A percentile compares a stretch with the other conserved stretches of the same genome.
phyloP scores from a whole-genome alignment of 64 coral and sea anemone species.

The Montipora efflorescens region DNA sequence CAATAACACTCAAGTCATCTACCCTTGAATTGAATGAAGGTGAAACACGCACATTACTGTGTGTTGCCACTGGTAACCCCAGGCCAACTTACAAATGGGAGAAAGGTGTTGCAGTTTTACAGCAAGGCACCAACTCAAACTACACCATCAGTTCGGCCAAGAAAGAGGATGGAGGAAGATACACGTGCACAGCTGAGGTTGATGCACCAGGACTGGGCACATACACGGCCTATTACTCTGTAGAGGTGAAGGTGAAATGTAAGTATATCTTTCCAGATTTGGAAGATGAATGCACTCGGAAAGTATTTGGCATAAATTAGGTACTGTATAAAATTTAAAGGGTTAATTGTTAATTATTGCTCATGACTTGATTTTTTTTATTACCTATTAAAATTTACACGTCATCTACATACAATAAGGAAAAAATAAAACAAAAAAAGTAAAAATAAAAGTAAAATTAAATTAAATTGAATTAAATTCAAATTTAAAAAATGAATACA shows the following conservation, averaged over 20 bases:
- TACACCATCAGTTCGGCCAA: conserved; percentile 55
- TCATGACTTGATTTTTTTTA: too few relatives aligned
- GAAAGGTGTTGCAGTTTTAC: background rate
- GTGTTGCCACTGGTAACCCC: conserved; percentile 63
- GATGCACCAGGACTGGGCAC: background rate
- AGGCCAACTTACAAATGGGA: conserved; percentile 49
- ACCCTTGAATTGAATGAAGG: conserved; percentile 9
- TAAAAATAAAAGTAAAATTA: too few relatives aligned
- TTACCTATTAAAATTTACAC: too few relatives aligned
- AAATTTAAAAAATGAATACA: too few relatives aligned
- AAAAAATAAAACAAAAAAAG: too few relatives aligned
- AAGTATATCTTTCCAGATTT: background rate
- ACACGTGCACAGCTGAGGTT: conserved; percentile 63
- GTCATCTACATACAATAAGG: too few relatives aligned
- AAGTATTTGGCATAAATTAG: too few relatives aligned
- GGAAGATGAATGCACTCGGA: too few relatives aligned
- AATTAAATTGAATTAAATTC: too few relatives aligned
- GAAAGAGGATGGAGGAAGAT: conserved; percentile 33
- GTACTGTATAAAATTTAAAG: too few relatives aligned
- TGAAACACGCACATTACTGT: conserved; percentile 5
- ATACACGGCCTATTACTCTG: background rate
- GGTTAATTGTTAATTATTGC: too few relatives aligned
- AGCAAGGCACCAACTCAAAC: background rate
- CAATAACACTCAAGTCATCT: conserved; percentile 12
- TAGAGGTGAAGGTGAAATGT: conserved; percentile 47